Base-by-base conservation (phyloP, 2,888 invertebrate species). In the Monoplex corrugatus region DNA sequence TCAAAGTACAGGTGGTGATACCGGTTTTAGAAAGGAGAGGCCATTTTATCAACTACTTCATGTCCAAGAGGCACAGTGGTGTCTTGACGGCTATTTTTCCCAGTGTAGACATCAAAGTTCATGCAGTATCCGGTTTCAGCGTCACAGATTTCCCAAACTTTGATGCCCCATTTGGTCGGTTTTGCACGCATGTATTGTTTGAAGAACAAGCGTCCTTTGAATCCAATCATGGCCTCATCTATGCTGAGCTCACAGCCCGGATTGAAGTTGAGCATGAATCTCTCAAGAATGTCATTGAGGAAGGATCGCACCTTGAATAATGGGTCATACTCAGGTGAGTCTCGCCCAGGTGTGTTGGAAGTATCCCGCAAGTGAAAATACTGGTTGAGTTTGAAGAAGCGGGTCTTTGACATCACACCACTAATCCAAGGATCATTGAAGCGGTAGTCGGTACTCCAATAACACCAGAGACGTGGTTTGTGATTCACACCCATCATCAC, bases 121-220 rank as follows among this genome's bases (percentile, higher is more conserved):
- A 83, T 16, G 35, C 43, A 83, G 83, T 83, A 84, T 19, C 50
- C 84, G 44, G 84, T 84, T n/a, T 35, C 84, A 28, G 80, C 44
- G 50, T 84, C 84, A 38, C 63, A 63, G 63, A 85, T 44, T 45
- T 85, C 50, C 85, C 85, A 85, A 35, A 85, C 63, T 38, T 85
- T 85, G 5, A 85, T 45, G 16, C 85, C 82, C 85, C 63, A 57
- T 28, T 85, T 85, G 2, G 63, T 85, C 5, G 85, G 85, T 38
- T 85, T 63, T 8, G 57, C 85, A 38, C 63, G 85, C 85, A 85
- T 85, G 63, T 85, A 85, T 28, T 63, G 85, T 38, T 85, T 85
- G 85, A 85, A 63, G 38, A 85, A 85, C 6, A 85, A 13, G 19
- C 85, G 8, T 10, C 84, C 85, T 43, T 85, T 85, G 85, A 57